These are phyloP conservation scores for Rhysida immarginata DNA, from an alignment of 1,140 invertebrate genomes.

Conservation along the genomic window DNA sequence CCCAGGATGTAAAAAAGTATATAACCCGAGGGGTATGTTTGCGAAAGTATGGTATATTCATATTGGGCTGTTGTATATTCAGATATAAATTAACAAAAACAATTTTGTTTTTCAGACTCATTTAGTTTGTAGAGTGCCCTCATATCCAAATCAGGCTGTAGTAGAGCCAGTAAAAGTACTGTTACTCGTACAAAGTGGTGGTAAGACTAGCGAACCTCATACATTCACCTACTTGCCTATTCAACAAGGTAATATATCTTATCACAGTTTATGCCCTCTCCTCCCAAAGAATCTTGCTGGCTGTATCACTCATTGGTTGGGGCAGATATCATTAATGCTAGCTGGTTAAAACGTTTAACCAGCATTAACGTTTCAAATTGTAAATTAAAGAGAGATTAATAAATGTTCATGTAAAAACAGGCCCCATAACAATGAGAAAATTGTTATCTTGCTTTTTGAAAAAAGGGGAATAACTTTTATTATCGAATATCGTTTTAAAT, in stretches of 20 bases:
- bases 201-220: slow-evolving; percentile 74
- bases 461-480: background rate
- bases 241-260: slow-evolving; percentile 1
- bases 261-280: background rate
- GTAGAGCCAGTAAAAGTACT: slow-evolving; percentile 47
- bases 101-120: slow-evolving; percentile 71
- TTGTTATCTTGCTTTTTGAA: background rate
- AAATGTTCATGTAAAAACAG: background rate
- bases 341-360: no score
- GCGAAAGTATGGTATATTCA: no score
- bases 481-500: no score
- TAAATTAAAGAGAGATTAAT: no score
- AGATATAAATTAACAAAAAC: no score
- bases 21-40: no score
- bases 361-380: no score
- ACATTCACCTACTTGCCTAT: slow-evolving; percentile 55
- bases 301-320: background rate
- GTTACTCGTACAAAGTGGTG: slow-evolving; percentile 66
- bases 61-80: no score
- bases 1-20: no score
- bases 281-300: slow-evolving; percentile 1
- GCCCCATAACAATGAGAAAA: slow-evolving; percentile 3
- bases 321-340: no score
- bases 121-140: slow-evolving; percentile 74
- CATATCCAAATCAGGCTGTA: slow-evolving; percentile 48